phyloP scores from a whole-genome alignment of 92 coral and sea anemone genomes.

The Porites evermanni region DNA sequence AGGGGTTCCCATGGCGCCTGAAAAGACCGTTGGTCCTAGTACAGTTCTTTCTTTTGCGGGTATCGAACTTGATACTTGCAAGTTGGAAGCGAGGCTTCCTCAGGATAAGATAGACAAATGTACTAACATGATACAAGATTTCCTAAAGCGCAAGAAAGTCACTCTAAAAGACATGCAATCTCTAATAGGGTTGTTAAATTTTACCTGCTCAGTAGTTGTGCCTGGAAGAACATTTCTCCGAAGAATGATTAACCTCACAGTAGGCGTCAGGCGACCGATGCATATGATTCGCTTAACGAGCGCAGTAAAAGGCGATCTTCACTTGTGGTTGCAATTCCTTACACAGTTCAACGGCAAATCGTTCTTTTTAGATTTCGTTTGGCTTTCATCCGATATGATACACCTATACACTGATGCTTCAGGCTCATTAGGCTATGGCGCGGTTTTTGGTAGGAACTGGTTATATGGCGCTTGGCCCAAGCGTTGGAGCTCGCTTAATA shows the following conservation, averaged over 20 bases:
- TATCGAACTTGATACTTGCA: constrained; percentile 61
- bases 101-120: constrained; percentile 55
- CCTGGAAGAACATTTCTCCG: constrained; percentile 23
- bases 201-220: constrained; percentile 10
- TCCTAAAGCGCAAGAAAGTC: no score
- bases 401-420: constrained; percentile 44
- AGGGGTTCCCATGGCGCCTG: constrained; percentile 71
- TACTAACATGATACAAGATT: not conserved
- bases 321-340: constrained; percentile 43
- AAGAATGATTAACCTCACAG: no score
- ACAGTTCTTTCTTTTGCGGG: constrained; percentile 62
- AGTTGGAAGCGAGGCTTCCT: constrained; percentile 59
- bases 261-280: no score
- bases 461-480: constrained; percentile 59
- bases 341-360: constrained; percentile 32
- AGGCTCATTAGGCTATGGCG: constrained; percentile 53
- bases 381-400: constrained; percentile 15
- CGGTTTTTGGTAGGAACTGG: constrained; percentile 52
- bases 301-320: constrained; percentile 44
- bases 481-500: constrained; percentile 34
- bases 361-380: constrained; percentile 22
- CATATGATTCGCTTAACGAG: constrained; percentile 26
- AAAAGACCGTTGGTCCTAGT: constrained; percentile 63
- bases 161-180: not conserved
- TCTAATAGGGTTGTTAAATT: constrained; percentile 14